phyloP scores from a whole-genome alignment of 2,888 invertebrate species.

The Hydrotaea diabolus region DNA sequence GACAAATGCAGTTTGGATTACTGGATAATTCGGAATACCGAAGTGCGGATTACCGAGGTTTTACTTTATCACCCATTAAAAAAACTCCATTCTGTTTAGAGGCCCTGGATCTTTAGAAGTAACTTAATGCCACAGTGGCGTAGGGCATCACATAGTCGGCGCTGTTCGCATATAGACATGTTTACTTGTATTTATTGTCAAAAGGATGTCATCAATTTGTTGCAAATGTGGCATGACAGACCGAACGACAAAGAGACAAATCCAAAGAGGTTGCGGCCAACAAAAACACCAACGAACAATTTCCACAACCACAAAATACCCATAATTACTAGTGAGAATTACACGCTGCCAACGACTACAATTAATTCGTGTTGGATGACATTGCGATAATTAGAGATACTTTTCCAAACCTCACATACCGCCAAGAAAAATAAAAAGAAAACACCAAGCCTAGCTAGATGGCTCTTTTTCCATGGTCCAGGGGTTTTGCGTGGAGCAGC shows the following conservation, averaged over 20 bases:
- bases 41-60: no score
- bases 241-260: not conserved
- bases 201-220: constrained; percentile 62
- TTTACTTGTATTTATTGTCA: constrained; percentile 40
- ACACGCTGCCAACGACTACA: not conserved
- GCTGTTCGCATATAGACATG: no score
- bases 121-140: no score
- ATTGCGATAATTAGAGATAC: constrained; percentile 20
- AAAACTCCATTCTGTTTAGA: no score
- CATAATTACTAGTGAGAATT: not conserved
- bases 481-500: not conserved
- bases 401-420: not conserved
- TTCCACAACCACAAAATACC: no score
- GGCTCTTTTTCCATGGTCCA: not conserved
- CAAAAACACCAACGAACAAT: not conserved
- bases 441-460: no score
- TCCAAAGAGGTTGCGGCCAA: not conserved
- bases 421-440: not conserved
- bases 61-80: no score
- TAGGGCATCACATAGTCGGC: no score
- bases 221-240: constrained; percentile 24
- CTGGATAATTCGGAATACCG: no score
- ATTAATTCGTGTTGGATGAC: constrained; percentile 7
- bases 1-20: no score
- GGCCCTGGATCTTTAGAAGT: no score